A percentile compares a stretch with the other conserved stretches of the same genome.
Evolutionary conservation across 2,113 vertebrate species (phyloP).

Genomic region (Dasyornis broadbenti): DNA sequence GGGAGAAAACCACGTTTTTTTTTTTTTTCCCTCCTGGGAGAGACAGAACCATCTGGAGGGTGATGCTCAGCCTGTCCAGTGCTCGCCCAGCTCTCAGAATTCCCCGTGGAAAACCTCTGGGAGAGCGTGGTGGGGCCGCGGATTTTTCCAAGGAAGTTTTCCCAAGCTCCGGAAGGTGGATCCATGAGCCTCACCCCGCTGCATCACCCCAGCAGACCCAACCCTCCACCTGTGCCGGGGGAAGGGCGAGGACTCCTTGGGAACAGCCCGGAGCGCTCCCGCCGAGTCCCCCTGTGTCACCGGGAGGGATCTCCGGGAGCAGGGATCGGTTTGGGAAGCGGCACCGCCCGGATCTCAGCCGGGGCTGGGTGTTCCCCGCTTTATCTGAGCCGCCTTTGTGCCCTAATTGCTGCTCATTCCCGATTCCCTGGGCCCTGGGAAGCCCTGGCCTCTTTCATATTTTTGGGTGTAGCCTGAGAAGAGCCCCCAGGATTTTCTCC

Average conservation of each 20-base stretch:
- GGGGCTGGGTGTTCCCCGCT: neutral
- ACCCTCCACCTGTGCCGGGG: neutral
- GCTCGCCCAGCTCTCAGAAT: neutral
- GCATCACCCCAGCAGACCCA: neutral
- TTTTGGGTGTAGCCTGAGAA: constrained; percentile 43
- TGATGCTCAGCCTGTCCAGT: accelerated
- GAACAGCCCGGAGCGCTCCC: neutral
- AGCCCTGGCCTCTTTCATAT: neutral
- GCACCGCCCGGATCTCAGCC: neutral
- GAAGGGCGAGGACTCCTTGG: neutral
- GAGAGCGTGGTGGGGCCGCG: accelerated
- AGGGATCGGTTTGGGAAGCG: neutral
- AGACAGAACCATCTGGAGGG: accelerated
- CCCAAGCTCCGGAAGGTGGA: neutral
- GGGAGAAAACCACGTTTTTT: neutral
- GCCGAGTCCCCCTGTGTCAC: neutral
- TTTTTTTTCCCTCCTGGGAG: neutral
- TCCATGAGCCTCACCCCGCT: accelerated
- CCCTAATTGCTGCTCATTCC: neutral
- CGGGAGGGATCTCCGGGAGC: neutral
- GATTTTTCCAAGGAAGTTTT: neutral
- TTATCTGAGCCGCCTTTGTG: neutral
- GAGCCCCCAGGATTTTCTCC: neutral
- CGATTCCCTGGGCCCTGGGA: neutral
- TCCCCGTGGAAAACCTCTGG: neutral